Percentiles rank a stretch among this genome's conserved stretches.
Evolutionary conservation across 2,797 vertebrate genomes (phyloP).

Genomic region (Petrocephalus sullivani): DNA sequence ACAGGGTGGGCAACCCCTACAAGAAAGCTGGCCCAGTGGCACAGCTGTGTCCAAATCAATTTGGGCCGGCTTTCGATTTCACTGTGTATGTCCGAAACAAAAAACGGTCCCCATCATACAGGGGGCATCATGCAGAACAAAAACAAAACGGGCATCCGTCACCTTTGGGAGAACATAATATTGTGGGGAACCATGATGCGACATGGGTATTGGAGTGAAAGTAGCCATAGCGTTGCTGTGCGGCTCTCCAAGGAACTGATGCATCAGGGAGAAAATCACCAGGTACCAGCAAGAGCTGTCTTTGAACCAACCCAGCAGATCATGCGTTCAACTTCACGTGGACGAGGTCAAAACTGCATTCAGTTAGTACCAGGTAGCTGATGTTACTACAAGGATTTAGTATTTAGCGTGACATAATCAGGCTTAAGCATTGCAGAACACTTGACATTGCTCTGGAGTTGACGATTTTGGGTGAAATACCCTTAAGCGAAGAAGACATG

Average conservation of each 20-base stretch:
- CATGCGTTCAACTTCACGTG: background rate
- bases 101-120: background rate
- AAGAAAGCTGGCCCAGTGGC: background rate
- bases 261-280: background rate
- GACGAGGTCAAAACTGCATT: background rate
- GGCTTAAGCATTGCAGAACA: too few relatives aligned
- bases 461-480: too few relatives aligned
- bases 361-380: background rate
- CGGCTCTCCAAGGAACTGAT: background rate
- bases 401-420: too few relatives aligned
- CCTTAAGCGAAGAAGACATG: too few relatives aligned
- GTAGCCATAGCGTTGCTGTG: background rate
- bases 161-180: background rate
- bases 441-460: too few relatives aligned
- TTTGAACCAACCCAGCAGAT: background rate
- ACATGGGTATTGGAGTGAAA: background rate
- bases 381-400: too few relatives aligned
- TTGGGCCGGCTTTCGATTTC: background rate
- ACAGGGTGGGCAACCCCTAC: background rate
- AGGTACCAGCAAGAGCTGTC: background rate
- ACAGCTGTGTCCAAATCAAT: background rate
- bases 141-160: background rate
- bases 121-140: background rate
- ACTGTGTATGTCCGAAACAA: background rate
- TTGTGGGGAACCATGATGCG: background rate